Base-by-base conservation (phyloP, 2,797 vertebrate species). In the Phrynocephalus forsythii region DNA sequence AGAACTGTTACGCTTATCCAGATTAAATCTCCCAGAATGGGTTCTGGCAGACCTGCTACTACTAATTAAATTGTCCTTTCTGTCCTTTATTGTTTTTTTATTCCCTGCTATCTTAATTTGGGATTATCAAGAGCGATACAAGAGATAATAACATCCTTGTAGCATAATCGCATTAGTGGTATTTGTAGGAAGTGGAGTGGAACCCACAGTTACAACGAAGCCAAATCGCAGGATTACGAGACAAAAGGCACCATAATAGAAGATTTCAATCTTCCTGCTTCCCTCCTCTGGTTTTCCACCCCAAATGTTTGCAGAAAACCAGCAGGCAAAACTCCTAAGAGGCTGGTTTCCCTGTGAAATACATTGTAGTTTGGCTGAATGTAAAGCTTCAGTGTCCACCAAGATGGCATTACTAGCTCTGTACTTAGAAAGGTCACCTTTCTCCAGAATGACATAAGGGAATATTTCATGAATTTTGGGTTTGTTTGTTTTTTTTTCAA, bases 91-190 rank as follows among this genome's bases (percentile, higher is more conserved):
- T 50, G 6, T 20, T 18, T 20, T 24, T 50, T 52, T 11, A 28
- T 20, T 20, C 84, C n/a, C 48, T 30, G 16, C 9, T 52, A 77
- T 75, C 48, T 52, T 15, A 10, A 52, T 60, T 68, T 26, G 67
- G 80, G 86, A 52, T 87, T 83, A 83, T 7, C 75, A 66, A 30
- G 38, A 30, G 75, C 1, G 38, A 85, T 85, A 52, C 75, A 68
- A 85, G 60, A 50, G 44, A 38, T 68, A 68, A 78, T 50, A 77
- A 52, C 60, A 2, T 85, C 75, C 52, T 22, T 30, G 11, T 3
- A 22, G 18, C n/a, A 16, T 83, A 71, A 87, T 78, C 50, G 15
- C 11, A n/a, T 60, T 83, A 83, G 66, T 11, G 10, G 72, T 20
- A n/a, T 68, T 87, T 68, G 33, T n/a, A 30, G 11, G 16, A 69